Percentiles rank a stretch among this genome's conserved stretches.
phyloP scores from a whole-genome alignment of 1,140 invertebrate genomes.

The Coenobita brevimanus region DNA sequence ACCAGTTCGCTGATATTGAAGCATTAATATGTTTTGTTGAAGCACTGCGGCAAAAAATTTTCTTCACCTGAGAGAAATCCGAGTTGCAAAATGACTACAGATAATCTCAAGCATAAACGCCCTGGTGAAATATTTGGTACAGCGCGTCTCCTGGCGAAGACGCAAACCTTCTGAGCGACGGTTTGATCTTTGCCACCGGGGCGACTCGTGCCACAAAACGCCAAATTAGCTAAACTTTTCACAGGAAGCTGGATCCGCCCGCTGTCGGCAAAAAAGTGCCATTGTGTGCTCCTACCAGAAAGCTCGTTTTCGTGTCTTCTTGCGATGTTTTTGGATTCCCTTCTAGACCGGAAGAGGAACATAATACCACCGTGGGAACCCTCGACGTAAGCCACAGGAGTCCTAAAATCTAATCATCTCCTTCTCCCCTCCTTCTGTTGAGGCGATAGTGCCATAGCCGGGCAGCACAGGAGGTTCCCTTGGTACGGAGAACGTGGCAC shows the following conservation, averaged over 20 bases:
- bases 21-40: too few species aligned
- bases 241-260: slow-evolving; percentile 41
- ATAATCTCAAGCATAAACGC: too few species aligned
- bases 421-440: neutral
- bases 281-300: too few species aligned
- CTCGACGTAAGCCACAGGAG: neutral
- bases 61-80: too few species aligned
- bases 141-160: too few species aligned
- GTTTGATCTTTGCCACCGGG: slow-evolving; percentile 51
- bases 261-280: neutral
- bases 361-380: slow-evolving; percentile 19
- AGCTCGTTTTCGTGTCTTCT: too few species aligned
- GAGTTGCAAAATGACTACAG: too few species aligned
- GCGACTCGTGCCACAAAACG: slow-evolving; percentile 54
- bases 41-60: too few species aligned
- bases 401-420: neutral
- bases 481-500: too few species aligned
- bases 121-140: too few species aligned
- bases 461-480: neutral
- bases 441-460: neutral
- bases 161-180: too few species aligned
- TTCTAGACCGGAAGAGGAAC: slow-evolving; percentile 10
- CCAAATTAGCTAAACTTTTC: slow-evolving; percentile 59
- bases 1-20: too few species aligned
- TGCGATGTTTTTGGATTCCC: slow-evolving; percentile 22